Percentiles rank a stretch among this genome's conserved stretches.
Conservation (phyloP, 2,888 invertebrate genomes). For the Prionchulus punctatus region DNA sequence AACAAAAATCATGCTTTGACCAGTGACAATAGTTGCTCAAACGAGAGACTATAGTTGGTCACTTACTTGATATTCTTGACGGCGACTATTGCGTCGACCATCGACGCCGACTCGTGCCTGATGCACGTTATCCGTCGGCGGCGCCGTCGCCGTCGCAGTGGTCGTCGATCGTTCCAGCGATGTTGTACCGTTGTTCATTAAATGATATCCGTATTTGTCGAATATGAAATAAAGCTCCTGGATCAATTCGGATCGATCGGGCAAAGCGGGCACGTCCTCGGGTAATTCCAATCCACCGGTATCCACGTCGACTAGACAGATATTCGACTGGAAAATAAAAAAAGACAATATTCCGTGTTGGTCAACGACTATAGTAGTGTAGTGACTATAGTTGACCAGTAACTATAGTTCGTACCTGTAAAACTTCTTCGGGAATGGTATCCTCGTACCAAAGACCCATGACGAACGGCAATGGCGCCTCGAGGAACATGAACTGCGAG, state of each 20-base stretch:
- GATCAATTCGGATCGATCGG: slow-evolving; percentile 67
- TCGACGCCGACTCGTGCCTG: too few relatives aligned
- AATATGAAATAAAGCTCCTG: slow-evolving; percentile 53
- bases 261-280: slow-evolving; percentile 82
- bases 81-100: background rate
- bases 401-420: slow-evolving; percentile 17
- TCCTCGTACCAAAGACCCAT: slow-evolving; percentile 59
- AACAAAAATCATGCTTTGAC: background rate
- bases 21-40: background rate
- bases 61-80: background rate
- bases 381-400: too few relatives aligned
- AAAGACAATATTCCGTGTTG: too few relatives aligned
- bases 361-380: too few relatives aligned
- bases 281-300: slow-evolving; percentile 76
- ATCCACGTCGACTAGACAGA: slow-evolving; percentile 91
- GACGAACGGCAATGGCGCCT: slow-evolving; percentile 96
- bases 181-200: too few relatives aligned
- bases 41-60: background rate
- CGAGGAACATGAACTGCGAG: slow-evolving; percentile 62
- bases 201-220: slow-evolving; percentile 36
- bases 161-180: too few relatives aligned
- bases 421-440: slow-evolving; percentile 22
- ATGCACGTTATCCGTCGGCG: too few relatives aligned
- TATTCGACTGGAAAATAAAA: slow-evolving; percentile 52
- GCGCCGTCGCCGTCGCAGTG: too few relatives aligned